Conservation (phyloP, 2,113 vertebrate species). For the Melanerpes aurifrons region DNA sequence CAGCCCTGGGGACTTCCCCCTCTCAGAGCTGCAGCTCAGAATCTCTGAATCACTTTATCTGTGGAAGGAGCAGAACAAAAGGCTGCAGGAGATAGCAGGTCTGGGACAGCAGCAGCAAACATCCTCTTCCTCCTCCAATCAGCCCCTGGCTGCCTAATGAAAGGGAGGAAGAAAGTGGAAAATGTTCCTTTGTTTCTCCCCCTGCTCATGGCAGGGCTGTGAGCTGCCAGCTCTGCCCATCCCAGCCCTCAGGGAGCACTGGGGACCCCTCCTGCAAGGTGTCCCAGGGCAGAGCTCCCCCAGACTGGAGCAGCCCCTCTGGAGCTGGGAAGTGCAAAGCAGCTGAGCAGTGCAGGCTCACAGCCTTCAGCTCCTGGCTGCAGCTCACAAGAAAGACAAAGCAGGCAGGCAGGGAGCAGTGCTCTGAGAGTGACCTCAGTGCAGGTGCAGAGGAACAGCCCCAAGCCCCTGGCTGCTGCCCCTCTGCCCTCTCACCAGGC, state of each 20-base stretch:
- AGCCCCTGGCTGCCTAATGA: neutral
- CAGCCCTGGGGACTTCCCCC: neutral
- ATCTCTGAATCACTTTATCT: slow-evolving; percentile 14
- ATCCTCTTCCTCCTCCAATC: slow-evolving; percentile 15
- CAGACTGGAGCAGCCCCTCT: neutral
- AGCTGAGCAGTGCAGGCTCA: neutral
- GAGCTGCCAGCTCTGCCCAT: neutral
- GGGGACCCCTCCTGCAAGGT: neutral
- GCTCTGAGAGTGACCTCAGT: neutral
- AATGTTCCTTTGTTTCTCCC: neutral
- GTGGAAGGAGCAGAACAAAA: slow-evolving; percentile 24
- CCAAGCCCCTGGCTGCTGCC: neutral
- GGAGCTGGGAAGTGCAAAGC: neutral
- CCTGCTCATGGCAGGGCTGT: neutral
- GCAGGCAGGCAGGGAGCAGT: neutral
- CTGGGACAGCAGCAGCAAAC: neutral
- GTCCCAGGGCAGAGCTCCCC: neutral
- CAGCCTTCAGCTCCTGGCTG: neutral
- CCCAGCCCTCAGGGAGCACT: neutral
- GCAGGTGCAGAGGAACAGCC: neutral
- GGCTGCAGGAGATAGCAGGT: neutral
- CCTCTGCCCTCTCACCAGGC: neutral
- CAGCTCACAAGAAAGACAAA: neutral
- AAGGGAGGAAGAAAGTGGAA: neutral
- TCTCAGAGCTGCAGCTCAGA: neutral